These are phyloP conservation scores for Petrophora chlorosata DNA, from an alignment of 2,888 invertebrate genomes.

Conservation along the genomic window DNA sequence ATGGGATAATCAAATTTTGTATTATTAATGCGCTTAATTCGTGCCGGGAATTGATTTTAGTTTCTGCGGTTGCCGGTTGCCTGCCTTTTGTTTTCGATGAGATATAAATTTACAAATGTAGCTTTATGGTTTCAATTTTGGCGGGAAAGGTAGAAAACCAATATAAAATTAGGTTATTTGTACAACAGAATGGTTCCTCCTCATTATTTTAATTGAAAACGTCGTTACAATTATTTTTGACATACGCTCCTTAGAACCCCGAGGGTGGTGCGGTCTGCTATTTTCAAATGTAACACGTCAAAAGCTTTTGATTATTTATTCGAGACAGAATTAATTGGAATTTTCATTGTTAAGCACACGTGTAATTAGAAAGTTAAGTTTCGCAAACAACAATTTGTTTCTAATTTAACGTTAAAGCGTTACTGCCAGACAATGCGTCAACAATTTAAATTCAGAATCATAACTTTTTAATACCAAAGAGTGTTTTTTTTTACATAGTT, in stretches of 20 bases:
- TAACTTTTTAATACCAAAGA: not conserved
- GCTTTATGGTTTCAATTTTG: slow-evolving; percentile 24
- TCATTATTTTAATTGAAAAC: slow-evolving; percentile 68
- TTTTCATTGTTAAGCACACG: slow-evolving; percentile 34
- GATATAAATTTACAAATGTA: slow-evolving; percentile 22
- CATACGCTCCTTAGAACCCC: slow-evolving; percentile 67
- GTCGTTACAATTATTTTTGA: slow-evolving; percentile 70
- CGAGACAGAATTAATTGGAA: slow-evolving; percentile 33
- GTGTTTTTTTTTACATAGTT: no score
- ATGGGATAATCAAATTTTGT: slow-evolving; percentile 84
- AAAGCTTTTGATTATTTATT: slow-evolving; percentile 38
- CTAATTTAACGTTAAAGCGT: slow-evolving; percentile 5
- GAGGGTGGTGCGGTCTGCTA: slow-evolving; percentile 51
- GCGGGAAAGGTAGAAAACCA: slow-evolving; percentile 38
- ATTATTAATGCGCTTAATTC: slow-evolving; percentile 79
- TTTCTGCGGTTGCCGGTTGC: slow-evolving; percentile 33
- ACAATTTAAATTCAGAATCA: not conserved
- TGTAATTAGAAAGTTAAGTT: slow-evolving; percentile 39
- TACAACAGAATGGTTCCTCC: slow-evolving; percentile 51
- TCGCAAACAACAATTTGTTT: slow-evolving; percentile 27
- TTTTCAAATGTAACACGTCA: slow-evolving; percentile 25
- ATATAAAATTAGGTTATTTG: slow-evolving; percentile 31
- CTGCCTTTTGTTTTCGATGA: slow-evolving; percentile 35
- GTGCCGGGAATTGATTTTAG: slow-evolving; percentile 69
- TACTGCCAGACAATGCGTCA: not conserved